Base-by-base conservation (phyloP, 2,888 invertebrate species). In the Operophtera brumata region DNA sequence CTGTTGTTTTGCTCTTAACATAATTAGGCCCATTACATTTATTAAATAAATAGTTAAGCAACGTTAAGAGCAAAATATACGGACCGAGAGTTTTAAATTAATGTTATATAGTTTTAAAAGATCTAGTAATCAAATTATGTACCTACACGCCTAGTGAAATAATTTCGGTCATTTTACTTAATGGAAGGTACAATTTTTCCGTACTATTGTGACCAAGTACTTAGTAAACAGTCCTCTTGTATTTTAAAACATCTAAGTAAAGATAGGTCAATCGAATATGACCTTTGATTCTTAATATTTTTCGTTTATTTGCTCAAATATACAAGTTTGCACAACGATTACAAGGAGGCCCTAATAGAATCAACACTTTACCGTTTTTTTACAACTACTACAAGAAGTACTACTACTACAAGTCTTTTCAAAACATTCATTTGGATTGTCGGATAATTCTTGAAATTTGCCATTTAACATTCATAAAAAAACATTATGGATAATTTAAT, bases 141-240 rank as follows among this genome's bases (percentile, higher is more conserved):
- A 39, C 43, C 11, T 54, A 32, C 28, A 41, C 10, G 34, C 32
- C 20, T 46, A 46, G 41, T 52, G 20, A 51, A 30, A 25, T 51
- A 36, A 48, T 47, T 51, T 48, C 52, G 41, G 48, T 48, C 35
- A 39, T 39, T 48, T 45, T 45, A 52, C 49, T 55, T 61, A 7
- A 34, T 6, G 10, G 47, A 51, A 44, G 51, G 54, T 60, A 58
- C 54, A 59, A 56, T 53, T 51, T 55, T 48, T 47, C 32, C 44
- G 53, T 50, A 47, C 50, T 59, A 40, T 51, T 49, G 50, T 57
- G 48, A 57, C 48, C 37, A 51, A 62, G 53, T 56, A 59, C 52
- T 52, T 62, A 59, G 35, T 47, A 56, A n/a, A 35, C 50, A 47
- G 47, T 47, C 42, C 36, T 36, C 40, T 28, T 40, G 25, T 36